A percentile compares a stretch with the other conserved stretches of the same genome.
phyloP scores from a whole-genome alignment of 2,113 vertebrate species.

The Neopipo cinnamomea region DNA sequence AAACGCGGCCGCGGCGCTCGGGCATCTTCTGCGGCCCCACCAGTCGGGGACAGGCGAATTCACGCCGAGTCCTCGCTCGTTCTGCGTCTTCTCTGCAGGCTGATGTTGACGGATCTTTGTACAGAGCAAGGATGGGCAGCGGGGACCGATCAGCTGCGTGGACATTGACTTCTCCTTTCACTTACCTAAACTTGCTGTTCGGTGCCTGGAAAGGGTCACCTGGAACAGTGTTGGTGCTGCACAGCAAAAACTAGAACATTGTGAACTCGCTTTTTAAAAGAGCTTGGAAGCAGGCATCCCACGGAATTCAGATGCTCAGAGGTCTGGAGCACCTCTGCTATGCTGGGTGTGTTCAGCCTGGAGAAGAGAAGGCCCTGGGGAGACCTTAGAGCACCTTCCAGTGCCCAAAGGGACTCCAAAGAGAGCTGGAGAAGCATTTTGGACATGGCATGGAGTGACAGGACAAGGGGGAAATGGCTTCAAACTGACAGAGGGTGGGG shows the following conservation, averaged over 20 bases:
- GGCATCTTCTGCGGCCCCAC: not conserved
- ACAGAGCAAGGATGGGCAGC: not conserved
- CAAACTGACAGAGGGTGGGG: not conserved
- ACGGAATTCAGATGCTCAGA: not conserved
- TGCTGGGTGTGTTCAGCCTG: not conserved
- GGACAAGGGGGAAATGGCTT: too few species aligned
- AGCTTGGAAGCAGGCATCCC: not conserved
- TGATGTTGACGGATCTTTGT: not conserved
- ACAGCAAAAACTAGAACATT: not conserved
- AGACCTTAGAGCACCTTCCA: not conserved
- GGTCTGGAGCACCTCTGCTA: not conserved
- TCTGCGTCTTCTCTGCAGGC: not conserved
- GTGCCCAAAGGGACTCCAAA: not conserved
- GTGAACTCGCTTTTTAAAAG: not conserved
- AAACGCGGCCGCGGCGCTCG: not conserved
- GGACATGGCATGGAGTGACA: not conserved
- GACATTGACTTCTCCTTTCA: not conserved
- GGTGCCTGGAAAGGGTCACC: not conserved
- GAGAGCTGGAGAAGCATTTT: not conserved
- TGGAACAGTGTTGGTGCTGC: too few species aligned
- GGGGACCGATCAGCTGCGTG: rapidly evolving
- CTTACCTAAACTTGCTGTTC: not conserved
- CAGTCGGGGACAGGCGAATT: rapidly evolving
- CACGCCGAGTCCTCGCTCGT: not conserved
- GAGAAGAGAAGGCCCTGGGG: not conserved